Base-by-base conservation (phyloP, 2,797 vertebrate species). In the Diglossa cyanea region DNA sequence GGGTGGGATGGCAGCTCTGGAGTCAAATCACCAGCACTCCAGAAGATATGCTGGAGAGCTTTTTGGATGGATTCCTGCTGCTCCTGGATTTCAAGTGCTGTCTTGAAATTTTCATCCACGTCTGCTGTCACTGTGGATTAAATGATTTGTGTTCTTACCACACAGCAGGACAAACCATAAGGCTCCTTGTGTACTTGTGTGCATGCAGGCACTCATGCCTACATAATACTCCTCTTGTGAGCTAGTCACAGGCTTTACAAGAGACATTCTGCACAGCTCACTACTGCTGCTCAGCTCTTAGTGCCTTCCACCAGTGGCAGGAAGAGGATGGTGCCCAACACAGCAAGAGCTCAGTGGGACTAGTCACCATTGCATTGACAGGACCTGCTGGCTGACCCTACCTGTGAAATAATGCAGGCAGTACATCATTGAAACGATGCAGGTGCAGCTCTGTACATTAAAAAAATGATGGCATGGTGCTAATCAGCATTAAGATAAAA, bases 381-480 rank as follows among this genome's bases (percentile, higher is more conserved):
- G 26, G n/a, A 58, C n/a, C 44, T 71, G 24, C 45, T 55, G 67
- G 20, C 48, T 90, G 31, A 31, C 47, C 50, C 19, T 68, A 2
- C 24, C 60, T 47, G 26, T 58, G 71, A 85, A 82, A 58, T 23
- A 67, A n/a, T 10, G 14, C 20, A 50, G 71, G 26, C 44, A n/a
- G 48, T 31, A n/a, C 0, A 0, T 58, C 24, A 42, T 3, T 28
- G 57, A 47, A 78, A 75, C 0, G 0, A 40, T 58, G 48, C 48
- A 42, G n/a, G 18, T 79, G 50, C n/a, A 19, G 2, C 45, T 72
- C 12, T 33, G 0, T 10, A 13, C 2, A 1, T 58, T 42, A 81
- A 90, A 61, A 61, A 74, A 70, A 17, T 19, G 13, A 26, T 57
- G 42, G 10, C 4, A 8, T 65, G 21, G 50, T 84, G 61, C 39